These are phyloP conservation scores for Tenebrosternarchus preto DNA, from an alignment of 2,113 vertebrate genomes.

Conservation along the genomic window DNA sequence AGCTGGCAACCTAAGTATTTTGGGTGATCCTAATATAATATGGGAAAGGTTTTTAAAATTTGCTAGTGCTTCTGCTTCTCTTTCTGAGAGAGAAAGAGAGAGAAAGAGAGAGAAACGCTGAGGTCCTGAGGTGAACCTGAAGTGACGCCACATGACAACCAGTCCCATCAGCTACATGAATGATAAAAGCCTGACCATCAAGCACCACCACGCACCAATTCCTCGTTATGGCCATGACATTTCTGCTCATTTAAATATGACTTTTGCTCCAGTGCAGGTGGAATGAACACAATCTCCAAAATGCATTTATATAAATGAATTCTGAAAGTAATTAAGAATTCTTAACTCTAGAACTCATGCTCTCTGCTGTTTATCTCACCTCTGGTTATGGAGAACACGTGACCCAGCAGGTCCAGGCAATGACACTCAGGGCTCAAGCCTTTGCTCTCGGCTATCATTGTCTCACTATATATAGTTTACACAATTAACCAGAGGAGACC, in stretches of 20 bases:
- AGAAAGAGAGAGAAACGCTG: too few species aligned
- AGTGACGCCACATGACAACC: not conserved
- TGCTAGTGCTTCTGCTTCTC: not conserved
- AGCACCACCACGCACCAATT: not conserved
- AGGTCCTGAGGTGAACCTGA: not conserved
- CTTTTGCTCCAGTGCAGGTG: not conserved
- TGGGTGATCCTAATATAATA: not conserved
- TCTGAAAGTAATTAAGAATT: constrained; percentile 20
- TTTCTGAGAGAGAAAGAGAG: too few species aligned
- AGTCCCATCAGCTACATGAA: not conserved
- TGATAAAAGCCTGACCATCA: not conserved
- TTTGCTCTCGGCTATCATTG: constrained; percentile 56
- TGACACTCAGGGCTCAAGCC: constrained; percentile 15
- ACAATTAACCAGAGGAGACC: constrained; percentile 77
- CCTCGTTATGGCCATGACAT: not conserved
- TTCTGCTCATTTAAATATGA: not conserved
- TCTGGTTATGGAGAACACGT: not conserved
- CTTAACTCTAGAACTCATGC: not conserved
- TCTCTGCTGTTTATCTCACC: not conserved
- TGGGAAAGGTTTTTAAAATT: too few species aligned
- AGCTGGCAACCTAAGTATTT: not conserved
- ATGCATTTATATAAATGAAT: not conserved
- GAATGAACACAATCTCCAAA: not conserved
- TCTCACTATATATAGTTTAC: constrained; percentile 76
- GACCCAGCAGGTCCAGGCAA: not conserved